A percentile compares a stretch with the other conserved stretches of the same genome.
phyloP scores from a whole-genome alignment of 1,140 invertebrate species.

The Adelges cooleyi region DNA sequence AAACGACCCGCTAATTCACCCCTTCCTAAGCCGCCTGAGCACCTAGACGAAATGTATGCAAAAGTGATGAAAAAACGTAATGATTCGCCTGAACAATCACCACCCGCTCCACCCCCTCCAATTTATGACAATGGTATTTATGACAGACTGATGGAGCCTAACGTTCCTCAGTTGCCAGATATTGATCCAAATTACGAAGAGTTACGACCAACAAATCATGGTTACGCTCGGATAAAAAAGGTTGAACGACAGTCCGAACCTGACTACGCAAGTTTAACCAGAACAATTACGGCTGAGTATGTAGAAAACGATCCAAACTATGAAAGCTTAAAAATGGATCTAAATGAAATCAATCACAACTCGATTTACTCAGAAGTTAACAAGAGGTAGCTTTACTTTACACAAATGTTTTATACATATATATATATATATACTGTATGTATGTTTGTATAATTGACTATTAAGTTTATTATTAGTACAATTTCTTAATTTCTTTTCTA shows the following conservation, averaged over 20 bases:
- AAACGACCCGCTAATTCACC: constrained; percentile 77
- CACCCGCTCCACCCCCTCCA: background rate
- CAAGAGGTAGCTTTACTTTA: constrained; percentile 25
- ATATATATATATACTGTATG: too few species aligned
- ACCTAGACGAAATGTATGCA: constrained; percentile 71
- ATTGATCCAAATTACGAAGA: constrained; percentile 36
- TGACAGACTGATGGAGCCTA: constrained; percentile 12
- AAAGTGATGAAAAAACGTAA: constrained; percentile 63
- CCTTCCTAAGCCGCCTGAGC: constrained; percentile 54
- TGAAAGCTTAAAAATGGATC: constrained; percentile 31
- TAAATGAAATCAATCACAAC: constrained; percentile 33
- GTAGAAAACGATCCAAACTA: constrained; percentile 32
- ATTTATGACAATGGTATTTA: constrained; percentile 12
- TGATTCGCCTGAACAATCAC: constrained; percentile 1
- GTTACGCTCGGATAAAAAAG: constrained; percentile 33
- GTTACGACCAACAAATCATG: constrained; percentile 31
- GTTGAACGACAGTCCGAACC: constrained; percentile 32
- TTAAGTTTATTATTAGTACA: background rate
- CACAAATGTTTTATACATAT: too few species aligned
- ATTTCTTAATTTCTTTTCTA: constrained; percentile 1
- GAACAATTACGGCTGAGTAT: constrained; percentile 20
- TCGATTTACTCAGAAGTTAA: constrained; percentile 30
- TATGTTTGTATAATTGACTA: too few species aligned
- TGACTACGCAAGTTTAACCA: constrained; percentile 34
- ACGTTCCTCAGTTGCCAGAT: background rate